phyloP scores from a whole-genome alignment of 2,888 invertebrate genomes.

The Altica lythri region DNA sequence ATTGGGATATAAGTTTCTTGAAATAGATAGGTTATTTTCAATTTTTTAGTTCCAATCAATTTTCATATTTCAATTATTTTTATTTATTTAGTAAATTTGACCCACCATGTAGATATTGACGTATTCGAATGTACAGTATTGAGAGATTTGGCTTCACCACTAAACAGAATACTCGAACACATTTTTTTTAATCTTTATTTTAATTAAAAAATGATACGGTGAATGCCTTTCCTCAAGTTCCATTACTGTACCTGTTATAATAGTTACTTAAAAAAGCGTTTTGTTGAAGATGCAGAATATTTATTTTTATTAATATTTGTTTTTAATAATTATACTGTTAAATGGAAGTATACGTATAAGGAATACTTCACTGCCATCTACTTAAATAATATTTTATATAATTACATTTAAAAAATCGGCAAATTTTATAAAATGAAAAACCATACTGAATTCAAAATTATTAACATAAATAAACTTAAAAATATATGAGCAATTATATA shows the following conservation, averaged over 20 bases:
- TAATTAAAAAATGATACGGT: conserved; percentile 1
- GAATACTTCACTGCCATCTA: conserved; percentile 44
- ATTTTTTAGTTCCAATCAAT: conserved; percentile 25
- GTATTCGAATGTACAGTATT: conserved; percentile 39
- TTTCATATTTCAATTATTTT: conserved; percentile 23
- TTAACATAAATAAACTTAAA: too few relatives aligned
- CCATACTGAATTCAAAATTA: conserved; percentile 2
- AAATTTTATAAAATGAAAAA: background rate
- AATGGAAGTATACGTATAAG: conserved; percentile 33
- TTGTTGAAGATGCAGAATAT: conserved; percentile 40
- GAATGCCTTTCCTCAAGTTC: conserved; percentile 30
- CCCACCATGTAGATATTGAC: conserved; percentile 16
- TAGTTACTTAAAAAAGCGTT: conserved; percentile 39
- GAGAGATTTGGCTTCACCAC: conserved; percentile 22
- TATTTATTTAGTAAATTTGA: conserved; percentile 15
- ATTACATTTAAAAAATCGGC: conserved; percentile 2
- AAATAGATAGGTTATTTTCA: conserved; percentile 29
- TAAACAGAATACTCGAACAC: background rate
- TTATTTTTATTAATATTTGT: conserved; percentile 43
- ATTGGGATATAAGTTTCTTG: conserved; percentile 24
- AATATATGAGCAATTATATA: too few relatives aligned
- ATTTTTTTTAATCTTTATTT: conserved; percentile 1
- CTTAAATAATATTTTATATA: conserved; percentile 30
- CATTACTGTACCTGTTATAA: conserved; percentile 45
- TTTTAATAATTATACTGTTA: conserved; percentile 39